These are phyloP conservation scores for Chunga burmeisteri DNA, from an alignment of 2,113 vertebrate species.

Conservation along the genomic window DNA sequence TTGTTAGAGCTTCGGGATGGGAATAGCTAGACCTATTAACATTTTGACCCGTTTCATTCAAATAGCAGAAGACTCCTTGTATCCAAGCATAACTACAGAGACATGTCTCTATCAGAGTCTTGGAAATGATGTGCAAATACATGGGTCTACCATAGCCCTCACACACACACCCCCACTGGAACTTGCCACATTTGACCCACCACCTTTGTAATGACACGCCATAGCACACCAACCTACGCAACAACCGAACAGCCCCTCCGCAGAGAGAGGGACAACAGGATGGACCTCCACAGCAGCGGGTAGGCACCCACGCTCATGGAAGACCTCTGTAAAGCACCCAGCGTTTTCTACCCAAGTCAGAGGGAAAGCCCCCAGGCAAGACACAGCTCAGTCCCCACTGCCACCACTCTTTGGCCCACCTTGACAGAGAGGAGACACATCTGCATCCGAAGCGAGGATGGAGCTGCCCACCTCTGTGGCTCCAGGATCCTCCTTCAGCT, in stretches of 20 bases:
- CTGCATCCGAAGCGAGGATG: not conserved
- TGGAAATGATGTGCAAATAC: not conserved
- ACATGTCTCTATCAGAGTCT: not conserved
- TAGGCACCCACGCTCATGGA: fast-evolving
- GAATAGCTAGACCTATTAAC: not conserved
- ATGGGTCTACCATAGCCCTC: not conserved
- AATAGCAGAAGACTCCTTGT: not conserved
- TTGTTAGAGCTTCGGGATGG: not conserved
- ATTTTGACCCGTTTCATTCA: not conserved
- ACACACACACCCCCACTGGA: not conserved
- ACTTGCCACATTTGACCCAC: not conserved
- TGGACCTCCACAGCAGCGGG: not conserved
- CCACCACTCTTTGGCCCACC: not conserved
- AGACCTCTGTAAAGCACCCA: not conserved
- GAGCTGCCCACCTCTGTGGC: not conserved
- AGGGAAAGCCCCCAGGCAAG: not conserved
- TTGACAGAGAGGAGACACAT: not conserved
- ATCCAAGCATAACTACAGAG: not conserved
- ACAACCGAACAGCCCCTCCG: not conserved
- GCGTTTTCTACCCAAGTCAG: not conserved
- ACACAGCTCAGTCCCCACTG: too few relatives aligned
- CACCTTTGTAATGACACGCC: not conserved
- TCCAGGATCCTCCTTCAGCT: not conserved
- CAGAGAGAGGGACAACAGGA: fast-evolving
- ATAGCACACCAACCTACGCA: not conserved